phyloP scores from a whole-genome alignment of 2,113 vertebrate genomes.

The Tragelaphus buxtoni region DNA sequence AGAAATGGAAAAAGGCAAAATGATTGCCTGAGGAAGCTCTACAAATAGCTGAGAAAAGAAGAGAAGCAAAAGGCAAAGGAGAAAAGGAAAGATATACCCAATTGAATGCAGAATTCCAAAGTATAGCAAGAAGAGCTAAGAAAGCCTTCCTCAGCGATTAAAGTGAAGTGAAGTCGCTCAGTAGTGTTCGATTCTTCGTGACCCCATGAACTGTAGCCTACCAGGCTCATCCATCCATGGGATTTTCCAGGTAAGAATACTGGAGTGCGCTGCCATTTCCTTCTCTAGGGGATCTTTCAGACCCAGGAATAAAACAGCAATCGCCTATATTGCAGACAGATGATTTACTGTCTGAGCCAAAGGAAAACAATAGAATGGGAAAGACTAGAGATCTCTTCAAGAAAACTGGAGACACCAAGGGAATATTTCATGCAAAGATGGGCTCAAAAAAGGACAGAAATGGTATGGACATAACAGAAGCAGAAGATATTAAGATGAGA shows the following conservation, averaged over 20 bases:
- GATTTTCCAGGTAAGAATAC: background rate
- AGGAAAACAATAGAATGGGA: background rate
- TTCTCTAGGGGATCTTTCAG: background rate
- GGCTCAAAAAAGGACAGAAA: background rate
- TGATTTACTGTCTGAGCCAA: background rate
- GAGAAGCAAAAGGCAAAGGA: background rate
- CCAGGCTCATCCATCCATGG: background rate
- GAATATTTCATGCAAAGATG: background rate
- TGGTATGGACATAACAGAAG: background rate
- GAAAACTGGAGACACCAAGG: background rate
- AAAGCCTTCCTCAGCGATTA: background rate
- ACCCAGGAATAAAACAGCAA: background rate
- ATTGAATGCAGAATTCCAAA: background rate
- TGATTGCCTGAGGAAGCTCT: background rate
- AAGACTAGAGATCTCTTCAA: background rate
- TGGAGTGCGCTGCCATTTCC: background rate
- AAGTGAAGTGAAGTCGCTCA: background rate
- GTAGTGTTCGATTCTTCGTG: accelerated
- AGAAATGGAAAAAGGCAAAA: background rate
- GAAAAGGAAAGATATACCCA: background rate
- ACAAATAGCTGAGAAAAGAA: background rate
- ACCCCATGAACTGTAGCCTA: too few species aligned
- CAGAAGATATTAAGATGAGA: background rate
- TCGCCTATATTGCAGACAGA: background rate
- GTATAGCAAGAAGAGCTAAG: background rate